These are phyloP conservation scores for Sceloporus undulatus DNA, from an alignment of 2,113 vertebrate genomes.

Conservation along the genomic window DNA sequence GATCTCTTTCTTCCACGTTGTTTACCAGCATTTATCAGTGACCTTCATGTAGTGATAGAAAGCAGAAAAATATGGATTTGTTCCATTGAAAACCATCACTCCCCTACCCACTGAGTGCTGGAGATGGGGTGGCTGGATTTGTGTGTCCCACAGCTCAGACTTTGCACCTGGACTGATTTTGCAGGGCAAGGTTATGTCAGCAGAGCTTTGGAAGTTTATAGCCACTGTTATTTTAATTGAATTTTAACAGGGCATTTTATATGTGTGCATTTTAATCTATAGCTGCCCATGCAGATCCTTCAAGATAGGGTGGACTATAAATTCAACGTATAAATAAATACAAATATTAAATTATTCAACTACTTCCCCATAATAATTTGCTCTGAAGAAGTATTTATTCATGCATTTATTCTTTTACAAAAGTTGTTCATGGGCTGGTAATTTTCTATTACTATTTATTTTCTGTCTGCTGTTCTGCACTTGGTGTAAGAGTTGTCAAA, in stretches of 20 bases:
- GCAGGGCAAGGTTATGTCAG: neutral
- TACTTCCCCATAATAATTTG: slow-evolving; percentile 53
- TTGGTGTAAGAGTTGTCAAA: slow-evolving; percentile 35
- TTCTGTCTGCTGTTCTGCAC: slow-evolving; percentile 4
- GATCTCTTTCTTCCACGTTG: neutral
- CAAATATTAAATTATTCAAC: slow-evolving; percentile 55
- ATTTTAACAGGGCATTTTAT: neutral
- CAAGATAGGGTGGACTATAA: neutral
- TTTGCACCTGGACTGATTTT: neutral
- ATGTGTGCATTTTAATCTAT: neutral
- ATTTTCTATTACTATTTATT: slow-evolving; percentile 39
- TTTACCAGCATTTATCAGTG: neutral
- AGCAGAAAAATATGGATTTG: neutral
- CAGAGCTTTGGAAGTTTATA: neutral
- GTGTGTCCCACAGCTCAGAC: neutral
- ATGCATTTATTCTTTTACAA: slow-evolving; percentile 1
- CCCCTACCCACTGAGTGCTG: too few relatives aligned
- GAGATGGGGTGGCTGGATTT: neutral
- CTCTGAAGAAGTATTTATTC: slow-evolving; percentile 13
- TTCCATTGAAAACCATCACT: neutral
- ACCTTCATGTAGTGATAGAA: neutral
- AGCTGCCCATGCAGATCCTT: neutral
- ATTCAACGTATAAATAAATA: slow-evolving; percentile 46
- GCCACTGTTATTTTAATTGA: slow-evolving; percentile 16
- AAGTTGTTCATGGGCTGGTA: slow-evolving; percentile 32